Evolutionary conservation across 1,140 invertebrate genomes (phyloP).

Genomic region (Diabrotica undecimpunctata): DNA sequence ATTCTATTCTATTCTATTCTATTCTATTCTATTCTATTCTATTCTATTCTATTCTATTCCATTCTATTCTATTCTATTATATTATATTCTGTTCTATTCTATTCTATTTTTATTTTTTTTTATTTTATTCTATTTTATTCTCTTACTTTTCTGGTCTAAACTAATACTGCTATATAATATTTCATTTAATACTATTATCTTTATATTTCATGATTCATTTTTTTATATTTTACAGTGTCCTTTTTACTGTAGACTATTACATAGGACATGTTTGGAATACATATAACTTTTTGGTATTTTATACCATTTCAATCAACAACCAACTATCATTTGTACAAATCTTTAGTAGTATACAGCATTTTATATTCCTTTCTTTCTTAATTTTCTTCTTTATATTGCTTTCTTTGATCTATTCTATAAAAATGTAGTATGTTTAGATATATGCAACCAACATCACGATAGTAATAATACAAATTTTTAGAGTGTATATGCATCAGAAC

Average conservation of each 20-base stretch:
- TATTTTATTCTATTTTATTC: background rate
- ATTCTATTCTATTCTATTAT: background rate
- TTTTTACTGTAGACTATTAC: background rate
- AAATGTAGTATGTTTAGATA: no score
- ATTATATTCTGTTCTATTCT: background rate
- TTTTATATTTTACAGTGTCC: background rate
- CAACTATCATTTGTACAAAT: no score
- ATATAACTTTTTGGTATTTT: no score
- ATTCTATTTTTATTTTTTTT: background rate
- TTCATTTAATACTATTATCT: background rate
- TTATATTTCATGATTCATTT: background rate
- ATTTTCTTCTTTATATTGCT: no score
- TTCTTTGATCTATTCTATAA: no score
- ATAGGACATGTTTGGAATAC: no score
- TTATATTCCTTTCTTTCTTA: no score
- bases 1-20: background rate
- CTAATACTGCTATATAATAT: background rate
- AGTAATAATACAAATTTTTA: no score
- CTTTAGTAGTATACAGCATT: no score
- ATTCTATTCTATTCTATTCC: background rate
- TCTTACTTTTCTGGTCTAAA: background rate
- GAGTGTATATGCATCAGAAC: no score
- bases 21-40: background rate
- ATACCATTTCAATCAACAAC: no score
- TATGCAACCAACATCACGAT: no score